Evolutionary conservation across 2,113 vertebrate species (phyloP), one percentile per base, ranked within the genome.

Genomic region (Tyto alba): DNA sequence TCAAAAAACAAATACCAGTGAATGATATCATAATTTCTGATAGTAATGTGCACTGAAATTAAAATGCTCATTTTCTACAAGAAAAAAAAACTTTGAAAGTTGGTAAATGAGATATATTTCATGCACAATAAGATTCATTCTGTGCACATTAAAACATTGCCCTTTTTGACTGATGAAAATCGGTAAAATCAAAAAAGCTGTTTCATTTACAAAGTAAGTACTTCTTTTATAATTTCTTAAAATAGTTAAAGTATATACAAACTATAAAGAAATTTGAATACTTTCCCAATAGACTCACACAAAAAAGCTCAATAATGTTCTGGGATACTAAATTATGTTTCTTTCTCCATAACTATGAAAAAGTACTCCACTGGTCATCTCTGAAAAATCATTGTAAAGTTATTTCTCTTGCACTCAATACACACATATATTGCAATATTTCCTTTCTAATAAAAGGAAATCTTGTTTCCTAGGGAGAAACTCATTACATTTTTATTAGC

Each of bases 21-120:
- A 83, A 93, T 13, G 41, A 73, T 72, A 78, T 50, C 7, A 4
- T 72, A 63, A 90, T 76, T 89, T 96, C 80, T 91, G 74, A 95
- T 62, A 91, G 79, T 78, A 84, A 81, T 43, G 40, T 66, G 84
- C 59, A 85, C 60, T 29, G 59, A 95, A 95, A 91, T 68, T 79
- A 96, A 97, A 97, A 93, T 11, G 16, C 57, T 93, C 25, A 85
- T 87, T 96, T 97, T 68, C 82, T 84, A 53, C 36, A 59, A 64
- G 30, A 9, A 43, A 63, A 69, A 43, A 66, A 53, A 27, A 41
- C 26, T 75, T 60, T 75, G 67, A 71, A 92, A 59, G 72, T 63
- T 95, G 63, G 64, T 78, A 97, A 97, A 95, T 82, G 63, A 97
- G 87, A 93, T 92, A 53, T 78, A 80, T 85, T 95, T 96, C 92